These are phyloP conservation scores for Lemur catta DNA, from an alignment of 2,797 vertebrate genomes.

Conservation along the genomic window DNA sequence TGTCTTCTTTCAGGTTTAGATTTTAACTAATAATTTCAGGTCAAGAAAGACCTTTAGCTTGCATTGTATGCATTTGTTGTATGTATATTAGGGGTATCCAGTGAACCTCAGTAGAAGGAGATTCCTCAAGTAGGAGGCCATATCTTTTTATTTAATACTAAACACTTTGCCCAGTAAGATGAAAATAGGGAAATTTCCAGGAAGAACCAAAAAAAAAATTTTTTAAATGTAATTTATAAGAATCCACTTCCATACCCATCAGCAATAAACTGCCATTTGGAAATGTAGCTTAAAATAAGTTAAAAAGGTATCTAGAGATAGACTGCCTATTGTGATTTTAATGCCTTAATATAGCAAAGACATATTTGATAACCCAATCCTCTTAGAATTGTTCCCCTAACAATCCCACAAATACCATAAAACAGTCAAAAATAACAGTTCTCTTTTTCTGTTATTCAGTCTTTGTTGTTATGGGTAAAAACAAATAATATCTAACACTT, in stretches of 20 bases:
- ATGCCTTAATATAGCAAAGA: not conserved
- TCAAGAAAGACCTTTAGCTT: not conserved
- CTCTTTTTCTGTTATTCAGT: not conserved
- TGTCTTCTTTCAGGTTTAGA: constrained; percentile 1
- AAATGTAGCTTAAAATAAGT: not conserved
- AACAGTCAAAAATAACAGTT: not conserved
- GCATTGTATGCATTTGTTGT: not conserved
- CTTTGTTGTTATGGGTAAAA: not conserved
- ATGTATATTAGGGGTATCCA: not conserved
- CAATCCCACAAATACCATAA: not conserved
- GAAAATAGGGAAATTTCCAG: not conserved
- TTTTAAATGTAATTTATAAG: not conserved
- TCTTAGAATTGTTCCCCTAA: not conserved
- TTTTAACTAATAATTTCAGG: constrained; percentile 35
- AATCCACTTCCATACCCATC: not conserved
- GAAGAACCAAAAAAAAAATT: not conserved
- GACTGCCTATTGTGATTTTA: not conserved
- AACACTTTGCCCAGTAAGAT: not conserved
- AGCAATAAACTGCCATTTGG: not conserved
- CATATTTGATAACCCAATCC: not conserved
- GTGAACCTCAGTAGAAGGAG: not conserved
- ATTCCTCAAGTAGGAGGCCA: not conserved
- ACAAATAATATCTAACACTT: constrained; percentile 16
- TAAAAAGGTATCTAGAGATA: not conserved
- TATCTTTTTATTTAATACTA: not conserved